Evolutionary conservation across 2,797 vertebrate species (phyloP).

Genomic region (Paedocypris micromegethes): DNA sequence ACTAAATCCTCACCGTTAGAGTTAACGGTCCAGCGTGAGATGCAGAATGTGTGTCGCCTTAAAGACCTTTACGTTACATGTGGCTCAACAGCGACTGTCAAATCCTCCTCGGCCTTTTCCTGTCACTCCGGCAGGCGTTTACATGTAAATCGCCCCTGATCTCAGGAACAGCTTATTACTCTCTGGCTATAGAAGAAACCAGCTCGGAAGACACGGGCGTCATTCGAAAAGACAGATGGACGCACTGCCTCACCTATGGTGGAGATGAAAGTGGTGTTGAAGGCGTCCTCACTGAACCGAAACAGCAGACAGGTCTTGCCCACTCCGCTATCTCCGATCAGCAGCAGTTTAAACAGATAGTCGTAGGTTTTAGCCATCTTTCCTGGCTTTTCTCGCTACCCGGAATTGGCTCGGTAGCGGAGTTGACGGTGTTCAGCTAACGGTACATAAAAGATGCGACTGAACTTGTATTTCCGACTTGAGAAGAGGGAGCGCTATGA

Average conservation of each 20-base stretch:
- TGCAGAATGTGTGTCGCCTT: not conserved
- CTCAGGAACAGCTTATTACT: not conserved
- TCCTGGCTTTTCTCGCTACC: slow-evolving; percentile 20
- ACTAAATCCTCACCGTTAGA: no score
- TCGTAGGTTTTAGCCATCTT: slow-evolving; percentile 83
- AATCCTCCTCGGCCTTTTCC: slow-evolving; percentile 38
- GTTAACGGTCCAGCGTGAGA: not conserved
- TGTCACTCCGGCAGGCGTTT: slow-evolving; percentile 19
- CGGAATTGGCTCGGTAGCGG: slow-evolving; percentile 12
- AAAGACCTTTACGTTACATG: not conserved
- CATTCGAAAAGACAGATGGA: slow-evolving; percentile 12
- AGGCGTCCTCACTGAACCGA: slow-evolving; percentile 83
- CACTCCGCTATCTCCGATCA: slow-evolving; percentile 89
- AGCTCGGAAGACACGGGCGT: not conserved
- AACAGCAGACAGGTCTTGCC: slow-evolving; percentile 90
- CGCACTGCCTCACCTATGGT: slow-evolving; percentile 75
- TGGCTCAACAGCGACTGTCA: slow-evolving; percentile 14
- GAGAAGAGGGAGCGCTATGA: not conserved
- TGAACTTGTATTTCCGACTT: slow-evolving; percentile 22
- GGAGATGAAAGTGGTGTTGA: slow-evolving; percentile 87
- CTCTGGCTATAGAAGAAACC: not conserved
- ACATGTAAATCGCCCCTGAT: not conserved
- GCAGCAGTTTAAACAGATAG: slow-evolving; percentile 88
- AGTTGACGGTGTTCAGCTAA: slow-evolving; percentile 16
- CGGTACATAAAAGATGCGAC: slow-evolving; percentile 33